Evolutionary conservation across 2,797 vertebrate genomes (phyloP).

Genomic region (Aplochiton taeniatus): DNA sequence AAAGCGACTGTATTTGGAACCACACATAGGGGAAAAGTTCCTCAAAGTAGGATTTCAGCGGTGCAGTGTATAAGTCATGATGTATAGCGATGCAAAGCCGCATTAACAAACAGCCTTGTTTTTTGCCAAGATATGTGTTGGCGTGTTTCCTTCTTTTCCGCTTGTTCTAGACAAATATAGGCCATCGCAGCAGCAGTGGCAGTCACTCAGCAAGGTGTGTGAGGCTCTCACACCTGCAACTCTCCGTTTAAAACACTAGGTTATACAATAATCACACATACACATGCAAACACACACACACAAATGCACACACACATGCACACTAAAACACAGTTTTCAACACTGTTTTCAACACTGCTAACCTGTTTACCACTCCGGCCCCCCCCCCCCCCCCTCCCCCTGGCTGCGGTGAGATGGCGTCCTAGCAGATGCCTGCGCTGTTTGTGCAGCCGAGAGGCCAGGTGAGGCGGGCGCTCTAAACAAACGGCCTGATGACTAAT

Average conservation of each 20-base stretch:
- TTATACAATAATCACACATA: not conserved
- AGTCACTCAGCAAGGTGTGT: not conserved
- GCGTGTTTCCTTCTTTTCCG: not conserved
- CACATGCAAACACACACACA: not conserved
- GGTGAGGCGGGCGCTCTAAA: slow-evolving; percentile 36
- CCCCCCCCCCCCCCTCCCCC: no score
- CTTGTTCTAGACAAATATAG: not conserved
- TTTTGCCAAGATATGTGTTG: not conserved
- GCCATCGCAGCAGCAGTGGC: not conserved
- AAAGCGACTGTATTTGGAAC: slow-evolving; percentile 7
- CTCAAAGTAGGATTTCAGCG: slow-evolving; percentile 29
- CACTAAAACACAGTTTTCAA: not conserved
- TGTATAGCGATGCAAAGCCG: not conserved
- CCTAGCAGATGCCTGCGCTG: not conserved
- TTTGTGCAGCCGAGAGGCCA: not conserved
- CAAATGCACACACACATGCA: not conserved
- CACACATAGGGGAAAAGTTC: slow-evolving; percentile 21
- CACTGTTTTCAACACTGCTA: not conserved
- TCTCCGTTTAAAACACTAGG: not conserved
- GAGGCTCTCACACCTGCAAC: not conserved
- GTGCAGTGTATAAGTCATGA: not conserved
- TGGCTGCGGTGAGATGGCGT: not conserved
- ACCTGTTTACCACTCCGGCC: not conserved
- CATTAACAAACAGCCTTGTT: not conserved
- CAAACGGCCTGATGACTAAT: slow-evolving; percentile 53